Evolutionary conservation across 2,797 vertebrate species (phyloP).

Genomic region (Cyprinodon diabolis): DNA sequence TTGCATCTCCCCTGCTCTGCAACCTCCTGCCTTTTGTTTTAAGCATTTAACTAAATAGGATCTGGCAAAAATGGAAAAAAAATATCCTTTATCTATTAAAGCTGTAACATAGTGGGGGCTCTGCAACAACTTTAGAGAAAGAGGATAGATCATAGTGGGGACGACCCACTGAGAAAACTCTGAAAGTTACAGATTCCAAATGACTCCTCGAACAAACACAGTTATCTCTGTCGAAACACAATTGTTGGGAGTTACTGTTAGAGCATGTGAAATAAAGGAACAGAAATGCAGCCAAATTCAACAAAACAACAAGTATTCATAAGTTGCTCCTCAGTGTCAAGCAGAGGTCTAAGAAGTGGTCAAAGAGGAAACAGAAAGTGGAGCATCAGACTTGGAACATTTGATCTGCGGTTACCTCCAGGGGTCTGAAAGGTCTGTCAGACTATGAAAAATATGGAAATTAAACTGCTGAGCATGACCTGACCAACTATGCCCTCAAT

Average conservation of each 20-base stretch:
- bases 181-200: slow-evolving; percentile 41
- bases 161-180: slow-evolving; percentile 44
- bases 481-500: slow-evolving; percentile 27
- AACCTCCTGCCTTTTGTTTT: slow-evolving; percentile 17
- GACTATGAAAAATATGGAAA: slow-evolving; percentile 53
- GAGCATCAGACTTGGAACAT: slow-evolving; percentile 14
- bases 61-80: slow-evolving; percentile 19
- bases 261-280: slow-evolving; percentile 21
- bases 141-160: slow-evolving; percentile 34
- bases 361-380: slow-evolving; percentile 27
- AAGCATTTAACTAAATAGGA: slow-evolving; percentile 27
- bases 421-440: slow-evolving; percentile 15
- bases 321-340: slow-evolving; percentile 44
- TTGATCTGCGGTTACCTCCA: slow-evolving; percentile 52
- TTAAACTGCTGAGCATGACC: slow-evolving; percentile 40
- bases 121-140: slow-evolving; percentile 36
- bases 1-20: slow-evolving; percentile 11
- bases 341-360: slow-evolving; percentile 18
- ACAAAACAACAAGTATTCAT: slow-evolving; percentile 20
- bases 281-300: slow-evolving; percentile 19
- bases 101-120: slow-evolving; percentile 31
- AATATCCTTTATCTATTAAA: slow-evolving; percentile 51
- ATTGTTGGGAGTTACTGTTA: slow-evolving; percentile 40
- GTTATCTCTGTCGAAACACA: slow-evolving; percentile 56
- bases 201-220: slow-evolving; percentile 37